Evolutionary conservation across 2,113 vertebrate species (phyloP), one percentile per base, ranked within the genome.

Genomic region (Ciconia maguari): DNA sequence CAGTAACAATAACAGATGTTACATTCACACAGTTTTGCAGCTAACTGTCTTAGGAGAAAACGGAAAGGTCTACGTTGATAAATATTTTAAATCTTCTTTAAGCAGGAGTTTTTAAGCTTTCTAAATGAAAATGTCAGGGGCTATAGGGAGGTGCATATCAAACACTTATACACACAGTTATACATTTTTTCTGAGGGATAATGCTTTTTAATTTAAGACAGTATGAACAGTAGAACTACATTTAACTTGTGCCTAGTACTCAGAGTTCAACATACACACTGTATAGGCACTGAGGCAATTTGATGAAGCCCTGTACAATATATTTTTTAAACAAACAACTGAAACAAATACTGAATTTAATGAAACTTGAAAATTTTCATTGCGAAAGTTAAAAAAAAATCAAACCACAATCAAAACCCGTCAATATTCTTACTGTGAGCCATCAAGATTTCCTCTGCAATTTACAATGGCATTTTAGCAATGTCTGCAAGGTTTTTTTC

Each of bases 81-180:
- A 96, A 97, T 97, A 97, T 96, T 98, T 97, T 66, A 95, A 91
- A 97, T 60, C 64, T 57, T 61, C 27, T 94, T 97, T 96, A 80
- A 49, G 19, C 38, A 77, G 51, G 48, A 93, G 42, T 85, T 94
- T 94, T 95, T 62, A 95, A 87, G 87, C 52, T 93, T 96, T 92
- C 48, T 87, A 94, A 89, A 82, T 91, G 83, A 94, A 52, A 90
- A 51, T 94, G 89, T 91, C 76, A 97, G 96, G 48, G 48, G 17
- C 58, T 96, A 48, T 62, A 70, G 9, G 58, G 32, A 94, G 15
- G 57, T 64, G 83, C 64, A 87, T 93, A 91, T 90, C 90, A 96
- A 94, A 82, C 90, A 70, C 49, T 36, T 46, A 75, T 20, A 82
- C n/a, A 83, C 2, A 10, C 0, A 11, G 4, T 46, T 72, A 17